A percentile compares a stretch with the other conserved stretches of the same genome.
phyloP scores from a whole-genome alignment of 2,888 invertebrate species.

The Caenorhabditis macrosperma region DNA sequence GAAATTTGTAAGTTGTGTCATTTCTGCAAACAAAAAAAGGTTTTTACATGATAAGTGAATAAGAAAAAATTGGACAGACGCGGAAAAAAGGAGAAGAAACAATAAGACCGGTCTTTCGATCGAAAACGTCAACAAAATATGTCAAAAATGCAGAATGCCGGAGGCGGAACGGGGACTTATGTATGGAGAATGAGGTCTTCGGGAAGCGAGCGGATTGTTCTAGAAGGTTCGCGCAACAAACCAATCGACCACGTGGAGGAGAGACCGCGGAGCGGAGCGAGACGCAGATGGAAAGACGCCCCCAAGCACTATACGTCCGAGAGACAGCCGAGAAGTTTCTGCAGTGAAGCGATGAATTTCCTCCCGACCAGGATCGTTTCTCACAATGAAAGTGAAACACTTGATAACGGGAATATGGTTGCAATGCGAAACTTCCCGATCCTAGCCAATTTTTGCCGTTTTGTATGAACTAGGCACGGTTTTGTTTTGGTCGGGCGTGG shows the following conservation, averaged over 20 bases:
- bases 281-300: conserved; percentile 28
- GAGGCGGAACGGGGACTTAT: background rate
- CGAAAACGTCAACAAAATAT: conserved; percentile 7
- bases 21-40: conserved; percentile 39
- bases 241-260: conserved; percentile 52
- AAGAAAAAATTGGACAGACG: background rate
- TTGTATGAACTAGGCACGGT: background rate
- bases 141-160: background rate
- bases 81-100: conserved; percentile 9
- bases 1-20: conserved; percentile 55
- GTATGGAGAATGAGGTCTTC: conserved; percentile 7
- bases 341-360: background rate
- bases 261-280: background rate
- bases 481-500: background rate
- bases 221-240: conserved; percentile 57
- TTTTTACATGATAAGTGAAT: too few species aligned
- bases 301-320: conserved; percentile 28
- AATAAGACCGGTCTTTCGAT: conserved; percentile 26
- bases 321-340: conserved; percentile 23
- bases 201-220: conserved; percentile 45
- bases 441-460: conserved; percentile 13
- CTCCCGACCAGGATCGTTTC: conserved; percentile 14
- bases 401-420: conserved; percentile 3
- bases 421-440: background rate
- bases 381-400: conserved; percentile 18